A percentile compares a stretch with the other conserved stretches of the same genome.
These are phyloP conservation scores for Lucilia cuprina DNA, from an alignment of 1,140 invertebrate species.

Conservation along the genomic window DNA sequence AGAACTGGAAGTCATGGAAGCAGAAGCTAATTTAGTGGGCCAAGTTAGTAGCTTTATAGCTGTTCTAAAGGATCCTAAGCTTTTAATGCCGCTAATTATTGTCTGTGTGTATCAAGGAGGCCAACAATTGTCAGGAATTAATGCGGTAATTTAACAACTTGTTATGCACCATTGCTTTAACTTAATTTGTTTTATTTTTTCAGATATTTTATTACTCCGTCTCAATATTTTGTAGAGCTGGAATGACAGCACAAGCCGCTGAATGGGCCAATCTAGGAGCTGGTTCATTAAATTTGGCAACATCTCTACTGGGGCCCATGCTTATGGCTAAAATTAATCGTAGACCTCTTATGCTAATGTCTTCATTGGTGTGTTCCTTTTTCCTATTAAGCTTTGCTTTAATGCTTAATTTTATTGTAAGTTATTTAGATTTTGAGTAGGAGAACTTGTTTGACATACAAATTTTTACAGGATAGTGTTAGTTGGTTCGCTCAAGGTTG, in stretches of 20 bases:
- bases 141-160: slow-evolving; percentile 71
- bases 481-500: slow-evolving; percentile 71
- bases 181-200: slow-evolving; percentile 15
- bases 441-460: not conserved
- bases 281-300: slow-evolving; percentile 71
- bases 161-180: not conserved
- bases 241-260: slow-evolving; percentile 65
- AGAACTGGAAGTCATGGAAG: slow-evolving; percentile 62
- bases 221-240: slow-evolving; percentile 71
- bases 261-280: slow-evolving; percentile 75
- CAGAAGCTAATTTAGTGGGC: slow-evolving; percentile 49
- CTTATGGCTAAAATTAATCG: slow-evolving; percentile 68
- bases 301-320: slow-evolving; percentile 69
- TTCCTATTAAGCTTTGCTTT: slow-evolving; percentile 67
- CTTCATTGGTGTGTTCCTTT: slow-evolving; percentile 64
- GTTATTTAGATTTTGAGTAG: slow-evolving; percentile 42
- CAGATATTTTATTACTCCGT: slow-evolving; percentile 81
- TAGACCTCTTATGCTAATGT: slow-evolving; percentile 66
- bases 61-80: slow-evolving; percentile 43
- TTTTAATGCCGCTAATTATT: slow-evolving; percentile 71
- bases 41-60: slow-evolving; percentile 67
- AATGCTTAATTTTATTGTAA: slow-evolving; percentile 68
- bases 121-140: slow-evolving; percentile 87
- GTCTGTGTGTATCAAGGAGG: slow-evolving; percentile 77
- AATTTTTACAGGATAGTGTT: slow-evolving; percentile 64